Conservation (phyloP, 2,888 invertebrate species). For the Dioctria rufipes region DNA sequence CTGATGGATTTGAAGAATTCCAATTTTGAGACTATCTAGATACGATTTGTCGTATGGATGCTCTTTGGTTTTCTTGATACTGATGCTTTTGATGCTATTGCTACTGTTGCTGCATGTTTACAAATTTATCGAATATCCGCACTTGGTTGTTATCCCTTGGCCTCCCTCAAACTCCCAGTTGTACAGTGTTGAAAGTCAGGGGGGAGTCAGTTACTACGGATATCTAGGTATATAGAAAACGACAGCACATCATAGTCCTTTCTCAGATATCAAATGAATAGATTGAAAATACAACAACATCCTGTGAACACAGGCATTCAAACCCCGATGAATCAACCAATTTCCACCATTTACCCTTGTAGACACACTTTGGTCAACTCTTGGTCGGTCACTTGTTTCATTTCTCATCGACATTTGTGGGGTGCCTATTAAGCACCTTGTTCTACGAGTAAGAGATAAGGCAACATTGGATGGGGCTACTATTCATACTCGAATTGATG, state of each 20-base stretch:
- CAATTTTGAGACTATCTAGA: conserved; percentile 51
- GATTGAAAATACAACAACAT: conserved; percentile 24
- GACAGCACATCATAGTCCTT: background rate
- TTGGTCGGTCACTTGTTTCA: conserved; percentile 49
- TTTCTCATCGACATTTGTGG: conserved; percentile 51
- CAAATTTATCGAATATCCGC: conserved; percentile 46
- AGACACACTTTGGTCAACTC: conserved; percentile 25
- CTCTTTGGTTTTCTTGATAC: background rate
- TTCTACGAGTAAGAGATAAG: conserved; percentile 49
- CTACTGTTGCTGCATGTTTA: conserved; percentile 12
- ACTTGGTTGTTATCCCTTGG: background rate
- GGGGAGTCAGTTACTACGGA: background rate
- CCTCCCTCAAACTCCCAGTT: background rate
- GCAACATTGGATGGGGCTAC: conserved; percentile 33
- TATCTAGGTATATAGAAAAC: background rate
- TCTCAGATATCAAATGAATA: conserved; percentile 22
- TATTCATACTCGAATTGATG: conserved; percentile 34
- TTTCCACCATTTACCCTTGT: conserved; percentile 51
- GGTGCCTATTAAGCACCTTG: conserved; percentile 50
- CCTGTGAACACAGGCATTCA: conserved; percentile 26
- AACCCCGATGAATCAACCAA: conserved; percentile 23
- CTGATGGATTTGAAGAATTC: conserved; percentile 27
- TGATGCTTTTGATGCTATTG: too few relatives aligned
- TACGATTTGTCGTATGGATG: conserved; percentile 27
- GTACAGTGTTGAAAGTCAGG: background rate